Evolutionary conservation across 2,888 invertebrate genomes (phyloP).

Genomic region (Eristalis pertinax): DNA sequence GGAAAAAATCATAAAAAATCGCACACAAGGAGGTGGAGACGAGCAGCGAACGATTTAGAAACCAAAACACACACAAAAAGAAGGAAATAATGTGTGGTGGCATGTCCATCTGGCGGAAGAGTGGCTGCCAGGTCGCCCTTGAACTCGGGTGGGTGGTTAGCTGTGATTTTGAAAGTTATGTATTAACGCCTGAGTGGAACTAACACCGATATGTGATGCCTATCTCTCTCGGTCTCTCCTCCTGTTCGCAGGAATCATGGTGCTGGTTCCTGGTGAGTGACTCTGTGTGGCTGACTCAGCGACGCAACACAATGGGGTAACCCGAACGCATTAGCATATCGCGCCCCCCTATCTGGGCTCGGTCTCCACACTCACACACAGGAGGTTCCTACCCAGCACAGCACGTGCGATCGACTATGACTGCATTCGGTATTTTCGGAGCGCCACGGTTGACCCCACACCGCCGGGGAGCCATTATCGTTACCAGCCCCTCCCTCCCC

Average conservation of each 20-base stretch:
- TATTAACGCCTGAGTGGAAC: background rate
- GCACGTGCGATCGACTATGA: conserved; percentile 20
- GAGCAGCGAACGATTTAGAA: background rate
- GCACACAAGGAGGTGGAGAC: background rate
- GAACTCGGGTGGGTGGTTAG: background rate
- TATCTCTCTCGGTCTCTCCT: too few relatives aligned
- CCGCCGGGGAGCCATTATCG: conserved; percentile 1
- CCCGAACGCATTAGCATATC: background rate
- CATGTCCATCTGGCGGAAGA: conserved; percentile 36
- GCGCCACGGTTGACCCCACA: background rate
- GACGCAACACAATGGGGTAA: background rate
- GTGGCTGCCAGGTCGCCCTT: conserved; percentile 41
- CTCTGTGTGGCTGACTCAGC: background rate
- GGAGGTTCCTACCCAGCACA: background rate
- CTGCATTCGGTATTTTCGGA: conserved; percentile 24
- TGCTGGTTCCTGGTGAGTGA: background rate
- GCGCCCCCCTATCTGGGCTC: background rate
- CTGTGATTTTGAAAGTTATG: background rate
- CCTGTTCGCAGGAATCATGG: background rate
- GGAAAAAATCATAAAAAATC: conserved; percentile 2
- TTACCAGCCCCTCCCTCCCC: background rate
- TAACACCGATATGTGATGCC: background rate
- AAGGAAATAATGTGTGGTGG: conserved; percentile 9
- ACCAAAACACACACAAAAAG: conserved; percentile 19
- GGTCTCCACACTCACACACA: background rate